These are phyloP conservation scores for Drosophila ficusphila DNA, from an alignment of 1,140 invertebrate species.

Conservation along the genomic window DNA sequence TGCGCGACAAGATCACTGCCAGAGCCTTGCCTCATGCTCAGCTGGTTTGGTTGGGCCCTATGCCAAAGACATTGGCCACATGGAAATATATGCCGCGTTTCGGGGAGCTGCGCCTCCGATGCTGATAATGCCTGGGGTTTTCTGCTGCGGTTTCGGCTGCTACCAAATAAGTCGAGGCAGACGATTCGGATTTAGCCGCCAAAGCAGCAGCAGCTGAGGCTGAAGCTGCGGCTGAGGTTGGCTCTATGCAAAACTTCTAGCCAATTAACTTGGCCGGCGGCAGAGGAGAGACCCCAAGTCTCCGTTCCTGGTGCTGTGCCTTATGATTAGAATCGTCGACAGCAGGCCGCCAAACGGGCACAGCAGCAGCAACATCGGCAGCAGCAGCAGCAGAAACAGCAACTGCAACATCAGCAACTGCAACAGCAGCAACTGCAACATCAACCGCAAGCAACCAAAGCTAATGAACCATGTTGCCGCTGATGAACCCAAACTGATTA, in stretches of 20 bases:
- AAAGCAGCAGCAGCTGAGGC: conserved; percentile 35
- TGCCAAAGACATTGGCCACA: conserved; percentile 41
- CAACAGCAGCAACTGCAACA: conserved; percentile 6
- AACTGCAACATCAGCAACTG: conserved; percentile 7
- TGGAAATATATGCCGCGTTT: conserved; percentile 52
- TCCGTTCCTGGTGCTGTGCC: conserved; percentile 60
- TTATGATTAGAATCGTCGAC: conserved; percentile 80
- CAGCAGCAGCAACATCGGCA: conserved; percentile 27
- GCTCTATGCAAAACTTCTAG: conserved; percentile 79
- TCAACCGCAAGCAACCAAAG: conserved; percentile 70
- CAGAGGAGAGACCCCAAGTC: conserved; percentile 24
- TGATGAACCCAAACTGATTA: conserved; percentile 80
- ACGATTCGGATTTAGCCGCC: conserved; percentile 61
- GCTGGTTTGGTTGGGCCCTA: conserved; percentile 5
- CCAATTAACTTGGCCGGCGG: conserved; percentile 71
- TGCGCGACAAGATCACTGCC: conserved; percentile 76
- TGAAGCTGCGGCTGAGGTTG: conserved; percentile 24
- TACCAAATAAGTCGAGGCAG: conserved; percentile 65
- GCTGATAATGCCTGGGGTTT: conserved; percentile 59
- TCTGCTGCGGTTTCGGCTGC: conserved; percentile 11
- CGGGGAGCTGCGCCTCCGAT: conserved; percentile 57
- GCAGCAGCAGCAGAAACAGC: conserved; percentile 42
- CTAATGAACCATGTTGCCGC: conserved; percentile 81
- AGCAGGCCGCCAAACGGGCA: conserved; percentile 65
- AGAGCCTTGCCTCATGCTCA: conserved; percentile 14